phyloP scores from a whole-genome alignment of 2,113 vertebrate genomes.

The Calidris pygmaea region DNA sequence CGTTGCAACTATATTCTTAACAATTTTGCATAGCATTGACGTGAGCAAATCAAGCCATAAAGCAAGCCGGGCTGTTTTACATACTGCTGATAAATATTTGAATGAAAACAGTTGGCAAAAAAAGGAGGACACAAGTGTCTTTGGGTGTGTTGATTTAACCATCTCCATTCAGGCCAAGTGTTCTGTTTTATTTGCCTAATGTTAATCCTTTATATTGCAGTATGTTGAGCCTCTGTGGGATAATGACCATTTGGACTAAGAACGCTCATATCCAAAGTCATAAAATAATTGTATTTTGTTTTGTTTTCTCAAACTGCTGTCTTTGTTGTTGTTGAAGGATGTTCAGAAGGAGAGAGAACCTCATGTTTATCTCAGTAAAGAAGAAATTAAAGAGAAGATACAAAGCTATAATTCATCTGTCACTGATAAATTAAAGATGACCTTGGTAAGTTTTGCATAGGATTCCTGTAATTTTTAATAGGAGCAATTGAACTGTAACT shows the following conservation, averaged over 20 bases:
- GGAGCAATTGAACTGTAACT: not conserved
- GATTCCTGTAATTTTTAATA: not conserved
- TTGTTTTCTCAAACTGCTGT: not conserved
- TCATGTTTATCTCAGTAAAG: conserved; percentile 86
- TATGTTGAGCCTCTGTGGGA: not conserved
- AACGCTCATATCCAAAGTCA: not conserved
- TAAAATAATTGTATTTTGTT: not conserved
- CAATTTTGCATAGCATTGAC: not conserved
- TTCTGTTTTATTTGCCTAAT: not conserved
- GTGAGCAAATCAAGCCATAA: not conserved
- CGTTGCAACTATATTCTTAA: not conserved
- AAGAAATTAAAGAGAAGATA: conserved; percentile 90
- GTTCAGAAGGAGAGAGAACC: conserved; percentile 88
- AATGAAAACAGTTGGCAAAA: not conserved
- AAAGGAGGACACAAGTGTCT: not conserved
- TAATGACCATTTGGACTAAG: not conserved
- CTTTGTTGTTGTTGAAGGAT: conserved; percentile 80
- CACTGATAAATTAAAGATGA: conserved; percentile 95
- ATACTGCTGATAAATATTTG: not conserved
- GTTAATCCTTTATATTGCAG: not conserved
- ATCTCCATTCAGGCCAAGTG: not conserved
- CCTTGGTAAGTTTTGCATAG: conserved; percentile 80
- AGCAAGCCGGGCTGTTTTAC: not conserved
- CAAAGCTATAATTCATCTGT: conserved; percentile 89
- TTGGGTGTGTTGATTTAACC: not conserved